Evolutionary conservation across 2,797 vertebrate species (phyloP), one percentile per base, ranked within the genome.

Genomic region (Rhodeus uyekii): DNA sequence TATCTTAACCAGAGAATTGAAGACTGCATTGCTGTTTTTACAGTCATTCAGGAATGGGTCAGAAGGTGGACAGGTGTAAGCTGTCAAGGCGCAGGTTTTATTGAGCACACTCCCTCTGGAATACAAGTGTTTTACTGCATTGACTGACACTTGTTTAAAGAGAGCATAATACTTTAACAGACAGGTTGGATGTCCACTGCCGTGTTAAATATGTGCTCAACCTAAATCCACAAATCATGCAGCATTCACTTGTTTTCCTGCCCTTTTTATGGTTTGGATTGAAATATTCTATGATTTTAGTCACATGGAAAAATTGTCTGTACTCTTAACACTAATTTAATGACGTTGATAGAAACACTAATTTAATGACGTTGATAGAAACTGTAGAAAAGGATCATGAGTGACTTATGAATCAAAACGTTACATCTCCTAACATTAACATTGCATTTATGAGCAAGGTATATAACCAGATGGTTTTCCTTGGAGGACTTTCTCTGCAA

Each of bases 51-150:
- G 16, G 16, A 72, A 42, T 29, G 18, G 58, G 10, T 74, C 80
- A 75, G 34, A 46, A 68, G 38, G 61, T 82, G 48, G 63, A 46
- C 72, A 76, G 72, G 71, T 81, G 46, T 42, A 38, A 82, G 27
- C 36, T 42, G 24, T 55, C 3, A 14, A 75, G 36, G 46, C 34
- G 24, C 42, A 50, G 2, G 2, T 71, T 78, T 68, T 67, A 65
- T 68, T 68, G 58, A 46, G 27, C 58, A 61, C 7, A 50, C 69
- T 69, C 8, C 69, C 29, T 50, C 44, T 48, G 46, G 18, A 48
- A 50, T 75, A 24, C n/a, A 16, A 53, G 14, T 67, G 76, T 58
- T 82, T 82, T 60, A 76, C 18, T 67, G 61, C 72, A 44, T 68
- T 76, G 24, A 58, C 12, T 55, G 60, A 32, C 38, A 19, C 38